These are phyloP conservation scores for Chlamydotis undulata DNA, from an alignment of 2,113 vertebrate genomes.

Conservation along the genomic window DNA sequence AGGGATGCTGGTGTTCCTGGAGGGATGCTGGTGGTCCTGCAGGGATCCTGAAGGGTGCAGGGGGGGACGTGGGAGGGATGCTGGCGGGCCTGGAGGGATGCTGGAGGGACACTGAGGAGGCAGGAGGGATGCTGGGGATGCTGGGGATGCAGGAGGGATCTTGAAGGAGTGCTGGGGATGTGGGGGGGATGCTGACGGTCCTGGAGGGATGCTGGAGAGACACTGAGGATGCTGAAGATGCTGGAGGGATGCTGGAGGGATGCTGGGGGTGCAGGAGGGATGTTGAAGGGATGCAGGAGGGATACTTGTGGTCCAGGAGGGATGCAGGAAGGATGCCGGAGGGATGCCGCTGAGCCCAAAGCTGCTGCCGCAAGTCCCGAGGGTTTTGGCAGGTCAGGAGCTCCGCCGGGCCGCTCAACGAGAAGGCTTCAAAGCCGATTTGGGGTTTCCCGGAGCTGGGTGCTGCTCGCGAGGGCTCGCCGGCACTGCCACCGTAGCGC, in stretches of 20 bases:
- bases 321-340: too few species aligned
- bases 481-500: neutral
- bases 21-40: neutral
- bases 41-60: neutral
- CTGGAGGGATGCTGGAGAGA: too few species aligned
- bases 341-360: neutral
- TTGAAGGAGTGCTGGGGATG: neutral
- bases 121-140: too few species aligned
- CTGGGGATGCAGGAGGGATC: neutral
- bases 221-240: too few species aligned
- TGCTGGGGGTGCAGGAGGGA: too few species aligned
- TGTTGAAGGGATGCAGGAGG: too few species aligned
- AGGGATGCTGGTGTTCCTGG: neutral
- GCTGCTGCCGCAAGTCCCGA: rapidly evolving
- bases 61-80: neutral
- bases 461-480: neutral
- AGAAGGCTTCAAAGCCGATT: neutral
- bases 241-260: neutral
- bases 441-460: neutral
- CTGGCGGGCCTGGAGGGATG: neutral
- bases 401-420: rapidly evolving
- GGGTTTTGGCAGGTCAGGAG: neutral
- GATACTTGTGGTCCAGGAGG: rapidly evolving
- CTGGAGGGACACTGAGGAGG: too few species aligned
- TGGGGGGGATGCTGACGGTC: neutral